phyloP scores from a whole-genome alignment of 2,113 vertebrate genomes.

The Caretta caretta region DNA sequence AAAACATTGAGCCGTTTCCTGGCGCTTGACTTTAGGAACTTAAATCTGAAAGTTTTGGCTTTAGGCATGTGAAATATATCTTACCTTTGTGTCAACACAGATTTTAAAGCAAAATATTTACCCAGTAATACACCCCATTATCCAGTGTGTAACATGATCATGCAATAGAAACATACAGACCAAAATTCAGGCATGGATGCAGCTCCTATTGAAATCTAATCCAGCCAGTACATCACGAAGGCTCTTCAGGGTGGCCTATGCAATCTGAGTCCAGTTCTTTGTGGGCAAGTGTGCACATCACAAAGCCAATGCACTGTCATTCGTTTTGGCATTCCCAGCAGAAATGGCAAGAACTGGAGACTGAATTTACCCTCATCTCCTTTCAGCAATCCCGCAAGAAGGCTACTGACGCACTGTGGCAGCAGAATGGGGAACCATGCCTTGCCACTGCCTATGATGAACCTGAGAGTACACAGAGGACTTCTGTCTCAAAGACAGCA shows the following conservation, averaged over 20 bases:
- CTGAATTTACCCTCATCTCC: neutral
- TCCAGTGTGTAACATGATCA: fast-evolving
- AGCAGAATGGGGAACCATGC: fast-evolving
- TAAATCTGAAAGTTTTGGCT: neutral
- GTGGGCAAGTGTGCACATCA: fast-evolving
- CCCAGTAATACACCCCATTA: neutral
- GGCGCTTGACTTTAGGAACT: neutral
- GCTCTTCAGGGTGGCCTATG: neutral
- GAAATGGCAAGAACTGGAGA: fast-evolving
- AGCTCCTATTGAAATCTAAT: neutral
- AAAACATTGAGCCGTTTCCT: neutral
- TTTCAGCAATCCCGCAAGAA: neutral
- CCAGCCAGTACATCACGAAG: fast-evolving
- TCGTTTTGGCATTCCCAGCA: neutral
- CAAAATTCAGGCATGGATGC: neutral
- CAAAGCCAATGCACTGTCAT: fast-evolving
- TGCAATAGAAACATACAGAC: fast-evolving
- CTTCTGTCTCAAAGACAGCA: neutral
- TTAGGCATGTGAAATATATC: neutral
- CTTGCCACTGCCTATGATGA: neutral
- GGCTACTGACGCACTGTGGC: neutral
- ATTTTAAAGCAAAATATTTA: neutral
- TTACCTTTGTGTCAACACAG: neutral
- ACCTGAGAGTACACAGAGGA: neutral
- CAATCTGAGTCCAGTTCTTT: neutral